Percentiles rank a stretch among this genome's conserved stretches.
Evolutionary conservation across 2,113 vertebrate species (phyloP).

Genomic region (Tupaia chinensis): DNA sequence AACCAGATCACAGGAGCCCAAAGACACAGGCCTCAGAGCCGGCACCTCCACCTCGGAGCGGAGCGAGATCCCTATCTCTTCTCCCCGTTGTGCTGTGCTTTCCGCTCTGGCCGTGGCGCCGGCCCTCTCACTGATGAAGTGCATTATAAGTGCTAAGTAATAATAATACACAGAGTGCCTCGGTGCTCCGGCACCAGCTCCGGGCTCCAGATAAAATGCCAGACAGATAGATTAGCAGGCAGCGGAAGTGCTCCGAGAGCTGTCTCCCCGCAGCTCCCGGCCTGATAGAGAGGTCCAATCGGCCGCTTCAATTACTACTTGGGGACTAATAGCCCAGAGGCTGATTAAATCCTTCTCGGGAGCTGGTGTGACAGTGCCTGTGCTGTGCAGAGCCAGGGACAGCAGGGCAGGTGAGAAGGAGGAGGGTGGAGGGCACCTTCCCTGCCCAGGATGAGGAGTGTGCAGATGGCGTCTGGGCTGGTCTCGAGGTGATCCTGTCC

Average conservation of each 20-base stretch:
- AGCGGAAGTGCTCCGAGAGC: background rate
- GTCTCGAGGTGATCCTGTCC: rapidly evolving
- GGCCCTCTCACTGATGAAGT: conserved; percentile 68
- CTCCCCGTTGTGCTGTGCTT: rapidly evolving
- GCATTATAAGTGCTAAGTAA: conserved; percentile 62
- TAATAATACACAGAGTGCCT: conserved; percentile 71
- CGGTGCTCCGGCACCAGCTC: conserved; percentile 20
- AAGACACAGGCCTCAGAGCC: conserved; percentile 30
- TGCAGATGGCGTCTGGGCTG: rapidly evolving
- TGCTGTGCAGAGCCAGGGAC: background rate
- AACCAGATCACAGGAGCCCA: conserved; percentile 37
- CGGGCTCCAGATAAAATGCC: conserved; percentile 71
- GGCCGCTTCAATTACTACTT: conserved; percentile 63
- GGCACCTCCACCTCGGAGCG: background rate
- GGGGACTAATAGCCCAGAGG: conserved; percentile 19
- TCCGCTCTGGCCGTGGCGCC: rapidly evolving
- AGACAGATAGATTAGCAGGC: conserved; percentile 72
- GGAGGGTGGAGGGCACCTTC: background rate
- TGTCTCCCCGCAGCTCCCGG: conserved; percentile 9
- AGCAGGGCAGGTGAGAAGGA: rapidly evolving
- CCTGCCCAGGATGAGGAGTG: rapidly evolving
- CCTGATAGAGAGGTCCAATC: conserved; percentile 69
- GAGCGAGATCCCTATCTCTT: background rate
- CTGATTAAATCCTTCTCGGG: conserved; percentile 41
- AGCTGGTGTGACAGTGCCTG: background rate